Conservation (phyloP, 2,888 invertebrate species). For the Diarsia mendica region DNA sequence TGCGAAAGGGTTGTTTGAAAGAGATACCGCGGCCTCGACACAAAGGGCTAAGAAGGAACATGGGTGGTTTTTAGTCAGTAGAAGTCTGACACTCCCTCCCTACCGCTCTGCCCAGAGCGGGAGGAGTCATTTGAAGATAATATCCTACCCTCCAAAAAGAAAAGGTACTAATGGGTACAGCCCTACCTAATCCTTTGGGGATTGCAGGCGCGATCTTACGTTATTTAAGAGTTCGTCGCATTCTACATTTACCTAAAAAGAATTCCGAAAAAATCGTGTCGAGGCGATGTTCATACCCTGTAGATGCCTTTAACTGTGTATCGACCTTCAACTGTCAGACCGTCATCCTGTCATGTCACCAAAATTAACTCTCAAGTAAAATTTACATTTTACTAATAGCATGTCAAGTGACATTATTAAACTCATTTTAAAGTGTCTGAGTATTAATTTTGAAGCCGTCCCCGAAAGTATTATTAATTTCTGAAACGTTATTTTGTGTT, state of each 20-base stretch:
- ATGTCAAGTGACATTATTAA: constrained; percentile 6
- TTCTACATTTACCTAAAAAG: no score
- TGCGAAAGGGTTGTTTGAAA: no score
- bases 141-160: no score
- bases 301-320: neutral
- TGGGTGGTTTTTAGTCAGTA: no score
- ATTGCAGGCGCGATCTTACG: neutral
- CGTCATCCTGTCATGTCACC: constrained; percentile 1
- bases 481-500: constrained; percentile 4
- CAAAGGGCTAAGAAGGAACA: no score
- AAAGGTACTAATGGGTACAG: neutral
- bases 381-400: constrained; percentile 4
- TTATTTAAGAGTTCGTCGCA: no score
- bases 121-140: no score
- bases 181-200: neutral
- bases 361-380: constrained; percentile 8
- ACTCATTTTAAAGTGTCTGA: constrained; percentile 7
- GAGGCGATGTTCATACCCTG: no score
- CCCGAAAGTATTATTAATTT: constrained; percentile 18
- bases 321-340: neutral
- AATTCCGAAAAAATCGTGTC: no score
- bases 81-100: no score
- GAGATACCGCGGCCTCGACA: no score
- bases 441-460: constrained; percentile 4
- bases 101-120: no score